Percentiles rank a stretch among this genome's conserved stretches.
Evolutionary conservation across 2,797 vertebrate species (phyloP).

Genomic region (Anomalospiza imberbis): DNA sequence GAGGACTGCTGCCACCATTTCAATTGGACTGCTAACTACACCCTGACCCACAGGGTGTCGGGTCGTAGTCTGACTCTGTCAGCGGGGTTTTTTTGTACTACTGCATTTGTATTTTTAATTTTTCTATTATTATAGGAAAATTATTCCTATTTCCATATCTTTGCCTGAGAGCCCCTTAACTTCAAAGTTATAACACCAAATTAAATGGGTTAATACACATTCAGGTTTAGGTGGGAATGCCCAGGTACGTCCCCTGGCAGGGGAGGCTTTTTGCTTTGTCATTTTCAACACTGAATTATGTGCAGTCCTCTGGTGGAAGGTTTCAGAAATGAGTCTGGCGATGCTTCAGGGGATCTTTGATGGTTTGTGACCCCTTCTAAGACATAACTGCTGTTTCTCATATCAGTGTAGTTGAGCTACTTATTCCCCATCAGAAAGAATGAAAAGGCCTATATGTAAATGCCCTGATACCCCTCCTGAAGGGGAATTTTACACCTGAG

Average conservation of each 20-base stretch:
- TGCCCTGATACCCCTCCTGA: too few species aligned
- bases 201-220: too few species aligned
- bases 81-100: too few species aligned
- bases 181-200: not conserved
- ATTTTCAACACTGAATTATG: not conserved
- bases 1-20: too few species aligned
- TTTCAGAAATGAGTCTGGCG: not conserved
- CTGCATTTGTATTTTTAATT: too few species aligned
- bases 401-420: fast-evolving
- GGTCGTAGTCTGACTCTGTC: too few species aligned
- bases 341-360: not conserved
- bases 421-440: not conserved
- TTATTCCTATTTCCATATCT: too few species aligned
- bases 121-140: too few species aligned
- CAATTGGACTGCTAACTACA: too few species aligned
- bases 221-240: not conserved
- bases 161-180: too few species aligned
- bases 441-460: too few species aligned
- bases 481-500: not conserved
- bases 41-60: too few species aligned
- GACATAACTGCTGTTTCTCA: not conserved
- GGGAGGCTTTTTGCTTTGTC: not conserved
- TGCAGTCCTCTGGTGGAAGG: not conserved
- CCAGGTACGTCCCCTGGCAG: not conserved
- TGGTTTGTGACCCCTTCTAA: not conserved